Evolutionary conservation across 2,113 vertebrate genomes (phyloP).

Genomic region (Herpailurus yagouaroundi): DNA sequence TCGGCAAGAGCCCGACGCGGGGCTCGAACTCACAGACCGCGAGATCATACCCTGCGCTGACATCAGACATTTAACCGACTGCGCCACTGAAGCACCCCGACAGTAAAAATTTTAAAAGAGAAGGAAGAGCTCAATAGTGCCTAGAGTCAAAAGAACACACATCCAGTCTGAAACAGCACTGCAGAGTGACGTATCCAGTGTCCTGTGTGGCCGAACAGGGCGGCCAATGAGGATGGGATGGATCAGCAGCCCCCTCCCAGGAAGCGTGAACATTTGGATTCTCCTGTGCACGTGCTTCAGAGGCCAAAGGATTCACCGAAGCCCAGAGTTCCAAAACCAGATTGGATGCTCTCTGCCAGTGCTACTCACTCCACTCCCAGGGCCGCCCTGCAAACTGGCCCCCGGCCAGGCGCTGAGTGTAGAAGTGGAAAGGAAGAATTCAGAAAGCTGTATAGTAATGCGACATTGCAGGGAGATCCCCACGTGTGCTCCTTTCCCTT

Average conservation of each 20-base stretch:
- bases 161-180: not conserved
- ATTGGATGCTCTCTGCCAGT: fast-evolving
- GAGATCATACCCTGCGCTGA: too few relatives aligned
- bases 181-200: fast-evolving
- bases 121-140: not conserved
- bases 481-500: not conserved
- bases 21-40: too few relatives aligned
- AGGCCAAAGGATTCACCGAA: not conserved
- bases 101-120: not conserved
- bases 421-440: not conserved
- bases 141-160: not conserved
- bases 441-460: not conserved
- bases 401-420: fast-evolving
- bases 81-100: not conserved
- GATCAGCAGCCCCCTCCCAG: fast-evolving
- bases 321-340: not conserved
- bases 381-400: fast-evolving
- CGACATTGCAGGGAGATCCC: not conserved
- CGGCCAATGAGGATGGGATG: too few relatives aligned
- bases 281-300: not conserved
- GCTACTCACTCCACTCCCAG: not conserved
- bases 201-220: not conserved
- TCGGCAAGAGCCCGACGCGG: too few relatives aligned
- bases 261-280: fast-evolving
- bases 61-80: too few relatives aligned